Evolutionary conservation across 2,888 invertebrate genomes (phyloP).

Genomic region (Tanypteryx hageni): DNA sequence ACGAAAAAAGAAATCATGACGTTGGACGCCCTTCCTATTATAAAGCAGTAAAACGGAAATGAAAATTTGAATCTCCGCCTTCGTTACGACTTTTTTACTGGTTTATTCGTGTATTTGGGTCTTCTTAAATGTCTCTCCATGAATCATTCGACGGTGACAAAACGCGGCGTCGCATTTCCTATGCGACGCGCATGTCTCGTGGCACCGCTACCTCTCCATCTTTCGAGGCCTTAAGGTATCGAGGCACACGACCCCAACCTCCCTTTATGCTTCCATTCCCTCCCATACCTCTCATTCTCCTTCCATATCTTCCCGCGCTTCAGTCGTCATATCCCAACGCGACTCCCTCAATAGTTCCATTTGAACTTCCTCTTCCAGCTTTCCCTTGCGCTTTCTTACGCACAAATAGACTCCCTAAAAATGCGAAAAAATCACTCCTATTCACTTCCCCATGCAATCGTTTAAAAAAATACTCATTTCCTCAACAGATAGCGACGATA

Average conservation of each 20-base stretch:
- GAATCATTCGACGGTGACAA: slow-evolving; percentile 10
- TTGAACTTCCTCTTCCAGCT: not conserved
- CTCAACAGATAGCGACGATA: no score
- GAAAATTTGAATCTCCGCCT: not conserved
- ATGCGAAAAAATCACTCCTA: no score
- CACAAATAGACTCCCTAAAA: not conserved
- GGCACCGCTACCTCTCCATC: not conserved
- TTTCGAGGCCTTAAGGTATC: not conserved
- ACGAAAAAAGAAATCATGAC: slow-evolving; percentile 31
- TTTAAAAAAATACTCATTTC: no score
- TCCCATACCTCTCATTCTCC: not conserved
- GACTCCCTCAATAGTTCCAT: not conserved
- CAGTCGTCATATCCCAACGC: not conserved
- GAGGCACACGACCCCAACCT: not conserved
- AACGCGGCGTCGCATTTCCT: slow-evolving; percentile 38
- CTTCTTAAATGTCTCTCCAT: slow-evolving; percentile 27
- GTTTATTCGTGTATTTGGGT: not conserved
- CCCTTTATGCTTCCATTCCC: not conserved
- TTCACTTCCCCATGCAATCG: no score
- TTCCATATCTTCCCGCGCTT: not conserved
- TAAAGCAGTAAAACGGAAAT: not conserved
- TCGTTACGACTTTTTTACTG: slow-evolving; percentile 36
- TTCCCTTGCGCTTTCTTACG: not conserved
- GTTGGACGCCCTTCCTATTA: not conserved
- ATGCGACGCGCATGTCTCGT: slow-evolving; percentile 13